A percentile compares a stretch with the other conserved stretches of the same genome.
Evolutionary conservation across 2,888 invertebrate species (phyloP).

Genomic region (Bellardia bayeri): DNA sequence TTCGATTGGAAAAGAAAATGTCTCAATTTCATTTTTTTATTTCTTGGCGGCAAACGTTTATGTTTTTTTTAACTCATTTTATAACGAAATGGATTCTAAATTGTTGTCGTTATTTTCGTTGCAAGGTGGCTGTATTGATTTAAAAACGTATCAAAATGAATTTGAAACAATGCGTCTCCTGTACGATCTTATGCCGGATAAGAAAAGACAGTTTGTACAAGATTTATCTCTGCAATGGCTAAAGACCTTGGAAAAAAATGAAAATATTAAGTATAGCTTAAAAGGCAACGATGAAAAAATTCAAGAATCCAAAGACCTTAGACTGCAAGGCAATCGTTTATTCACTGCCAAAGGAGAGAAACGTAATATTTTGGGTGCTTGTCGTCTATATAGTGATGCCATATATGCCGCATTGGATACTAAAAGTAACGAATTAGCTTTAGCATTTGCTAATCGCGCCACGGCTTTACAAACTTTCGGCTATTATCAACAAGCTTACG

Average conservation of each 20-base stretch:
- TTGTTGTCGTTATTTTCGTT: constrained; percentile 42
- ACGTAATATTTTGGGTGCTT: constrained; percentile 76
- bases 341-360: constrained; percentile 71
- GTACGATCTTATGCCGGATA: constrained; percentile 52
- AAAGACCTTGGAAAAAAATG: constrained; percentile 56
- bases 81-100: constrained; percentile 47
- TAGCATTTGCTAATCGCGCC: constrained; percentile 82
- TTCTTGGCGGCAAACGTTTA: too few relatives aligned
- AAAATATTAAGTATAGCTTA: constrained; percentile 33
- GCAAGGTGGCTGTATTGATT: constrained; percentile 59
- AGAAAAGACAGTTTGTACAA: constrained; percentile 31
- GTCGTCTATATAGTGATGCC: constrained; percentile 79
- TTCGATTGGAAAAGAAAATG: too few relatives aligned
- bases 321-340: constrained; percentile 78
- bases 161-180: constrained; percentile 74
- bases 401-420: constrained; percentile 78
- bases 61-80: background rate
- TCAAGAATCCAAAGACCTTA: constrained; percentile 72
- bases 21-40: too few relatives aligned
- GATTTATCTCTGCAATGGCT: constrained; percentile 61
- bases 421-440: constrained; percentile 75
- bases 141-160: constrained; percentile 75
- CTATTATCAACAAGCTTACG: constrained; percentile 80
- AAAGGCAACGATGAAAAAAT: constrained; percentile 47
- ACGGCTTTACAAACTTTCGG: constrained; percentile 80